Percentiles rank a stretch among this genome's conserved stretches.
phyloP scores from a whole-genome alignment of 2,113 vertebrate genomes.

The Dasyprocta punctata region DNA sequence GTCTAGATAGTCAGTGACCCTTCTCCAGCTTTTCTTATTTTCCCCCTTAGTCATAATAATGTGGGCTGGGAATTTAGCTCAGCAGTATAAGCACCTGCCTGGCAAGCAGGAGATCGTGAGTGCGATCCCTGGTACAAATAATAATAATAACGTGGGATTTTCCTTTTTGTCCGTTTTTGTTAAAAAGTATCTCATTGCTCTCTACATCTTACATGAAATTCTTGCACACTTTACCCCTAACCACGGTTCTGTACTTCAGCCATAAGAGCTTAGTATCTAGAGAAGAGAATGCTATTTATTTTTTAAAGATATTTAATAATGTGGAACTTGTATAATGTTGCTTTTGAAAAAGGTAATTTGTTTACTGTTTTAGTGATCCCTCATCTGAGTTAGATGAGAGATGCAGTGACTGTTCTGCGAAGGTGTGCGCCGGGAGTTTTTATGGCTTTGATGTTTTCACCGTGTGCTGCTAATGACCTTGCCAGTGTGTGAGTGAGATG shows the following conservation, averaged over 20 bases:
- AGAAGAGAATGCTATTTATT: slow-evolving; percentile 14
- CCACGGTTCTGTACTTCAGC: neutral
- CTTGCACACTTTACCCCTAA: slow-evolving; percentile 9
- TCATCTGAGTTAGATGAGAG: neutral
- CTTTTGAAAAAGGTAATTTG: neutral
- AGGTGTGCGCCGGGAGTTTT: neutral
- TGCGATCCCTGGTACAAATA: no score
- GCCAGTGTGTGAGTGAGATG: neutral
- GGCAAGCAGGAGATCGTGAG: no score
- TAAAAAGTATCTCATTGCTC: neutral
- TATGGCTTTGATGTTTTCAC: neutral
- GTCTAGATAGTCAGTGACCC: neutral
- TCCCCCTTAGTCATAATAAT: neutral
- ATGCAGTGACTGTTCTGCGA: neutral
- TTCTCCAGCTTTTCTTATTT: neutral
- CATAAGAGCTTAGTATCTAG: neutral
- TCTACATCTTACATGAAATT: neutral
- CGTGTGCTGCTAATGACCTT: neutral
- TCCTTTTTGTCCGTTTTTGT: slow-evolving; percentile 8
- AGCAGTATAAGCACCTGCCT: no score
- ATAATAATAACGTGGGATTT: neutral
- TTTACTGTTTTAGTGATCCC: slow-evolving; percentile 33
- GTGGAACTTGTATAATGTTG: neutral
- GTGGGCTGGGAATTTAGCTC: no score
- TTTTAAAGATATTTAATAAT: slow-evolving; percentile 5